Evolutionary conservation across 2,888 invertebrate genomes (phyloP).

Genomic region (Nephrocerus scutellatus): DNA sequence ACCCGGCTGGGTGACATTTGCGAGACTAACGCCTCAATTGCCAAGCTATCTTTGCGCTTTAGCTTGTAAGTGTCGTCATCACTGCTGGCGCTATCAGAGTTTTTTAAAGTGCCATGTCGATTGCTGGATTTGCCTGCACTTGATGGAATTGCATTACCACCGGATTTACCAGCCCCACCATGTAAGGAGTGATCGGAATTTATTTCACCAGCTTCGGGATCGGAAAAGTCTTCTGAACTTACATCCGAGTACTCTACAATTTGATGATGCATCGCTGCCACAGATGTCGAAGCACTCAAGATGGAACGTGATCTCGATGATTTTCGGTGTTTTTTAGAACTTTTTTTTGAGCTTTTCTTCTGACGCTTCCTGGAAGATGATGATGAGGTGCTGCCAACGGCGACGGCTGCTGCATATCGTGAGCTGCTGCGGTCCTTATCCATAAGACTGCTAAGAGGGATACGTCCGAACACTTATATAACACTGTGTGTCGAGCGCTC

Average conservation of each 20-base stretch:
- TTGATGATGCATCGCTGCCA: too few species aligned
- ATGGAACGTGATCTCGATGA: too few species aligned
- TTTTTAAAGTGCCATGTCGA: slow-evolving; percentile 1
- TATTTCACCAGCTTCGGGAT: slow-evolving; percentile 84
- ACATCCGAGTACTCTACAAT: slow-evolving; percentile 79
- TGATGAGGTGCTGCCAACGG: too few species aligned
- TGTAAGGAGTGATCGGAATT: slow-evolving; percentile 46
- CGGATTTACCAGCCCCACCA: slow-evolving; percentile 15
- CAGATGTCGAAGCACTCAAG: too few species aligned
- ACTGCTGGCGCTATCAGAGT: slow-evolving; percentile 21
- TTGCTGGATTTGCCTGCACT: slow-evolving; percentile 9
- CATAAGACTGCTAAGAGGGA: too few species aligned
- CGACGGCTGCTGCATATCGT: too few species aligned
- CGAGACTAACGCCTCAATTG: slow-evolving; percentile 28
- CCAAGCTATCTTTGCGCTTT: slow-evolving; percentile 33
- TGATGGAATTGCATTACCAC: slow-evolving; percentile 9
- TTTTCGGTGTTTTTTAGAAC: too few species aligned
- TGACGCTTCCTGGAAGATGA: too few species aligned
- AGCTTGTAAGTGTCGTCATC: slow-evolving; percentile 37
- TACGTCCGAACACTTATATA: too few species aligned
- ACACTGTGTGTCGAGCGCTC: too few species aligned
- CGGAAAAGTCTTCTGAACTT: slow-evolving; percentile 83
- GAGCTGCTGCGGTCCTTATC: too few species aligned
- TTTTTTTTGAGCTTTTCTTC: too few species aligned
- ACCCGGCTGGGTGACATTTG: slow-evolving; percentile 36